Evolutionary conservation across 1,140 invertebrate species (phyloP).

Genomic region (Anastrepha obliqua): DNA sequence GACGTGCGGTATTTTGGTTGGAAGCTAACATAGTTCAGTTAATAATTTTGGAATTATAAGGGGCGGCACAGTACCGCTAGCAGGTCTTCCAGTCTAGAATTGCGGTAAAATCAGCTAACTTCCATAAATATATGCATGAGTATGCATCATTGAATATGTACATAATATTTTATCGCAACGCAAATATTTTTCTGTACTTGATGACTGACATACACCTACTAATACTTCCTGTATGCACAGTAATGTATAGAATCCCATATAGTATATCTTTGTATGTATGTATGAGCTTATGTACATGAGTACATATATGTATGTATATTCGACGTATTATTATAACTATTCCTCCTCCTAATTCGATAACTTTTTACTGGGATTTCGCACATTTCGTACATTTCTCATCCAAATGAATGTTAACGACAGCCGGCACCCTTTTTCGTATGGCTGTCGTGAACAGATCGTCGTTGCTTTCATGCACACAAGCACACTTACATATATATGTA

Average conservation of each 20-base stretch:
- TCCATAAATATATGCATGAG: neutral
- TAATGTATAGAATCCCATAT: too few species aligned
- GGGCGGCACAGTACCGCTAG: neutral
- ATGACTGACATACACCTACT: too few species aligned
- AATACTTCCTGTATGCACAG: too few species aligned
- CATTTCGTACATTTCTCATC: neutral
- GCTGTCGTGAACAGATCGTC: neutral
- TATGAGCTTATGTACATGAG: neutral
- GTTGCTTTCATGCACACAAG: neutral
- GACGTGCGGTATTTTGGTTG: neutral
- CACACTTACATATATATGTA: neutral
- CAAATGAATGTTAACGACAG: neutral
- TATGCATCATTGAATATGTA: neutral
- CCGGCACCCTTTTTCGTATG: neutral
- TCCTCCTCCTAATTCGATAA: neutral
- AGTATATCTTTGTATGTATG: too few species aligned
- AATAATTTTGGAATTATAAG: neutral
- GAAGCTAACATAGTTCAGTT: slow-evolving; percentile 1
- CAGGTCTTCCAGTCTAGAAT: neutral
- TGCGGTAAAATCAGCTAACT: neutral
- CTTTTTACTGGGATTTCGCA: neutral
- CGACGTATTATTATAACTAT: neutral
- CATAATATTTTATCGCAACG: neutral
- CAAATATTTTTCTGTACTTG: neutral
- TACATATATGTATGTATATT: neutral